Evolutionary conservation across 1,140 invertebrate species (phyloP), one percentile per base, ranked within the genome.

Genomic region (Formica exsecta): DNA sequence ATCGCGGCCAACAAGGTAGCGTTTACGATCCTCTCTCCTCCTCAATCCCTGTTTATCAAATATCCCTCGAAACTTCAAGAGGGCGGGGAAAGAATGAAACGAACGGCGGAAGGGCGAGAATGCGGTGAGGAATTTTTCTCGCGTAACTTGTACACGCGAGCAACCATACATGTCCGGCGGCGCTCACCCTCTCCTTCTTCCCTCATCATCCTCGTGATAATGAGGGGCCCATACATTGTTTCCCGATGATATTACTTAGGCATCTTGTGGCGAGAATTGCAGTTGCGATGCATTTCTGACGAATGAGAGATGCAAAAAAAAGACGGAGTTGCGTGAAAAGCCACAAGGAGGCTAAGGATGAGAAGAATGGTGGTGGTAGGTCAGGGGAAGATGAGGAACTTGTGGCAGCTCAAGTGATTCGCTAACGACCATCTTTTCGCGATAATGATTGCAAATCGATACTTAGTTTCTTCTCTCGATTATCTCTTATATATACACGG

Each of bases 121-220:
- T n/a, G 25, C 38, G n/a, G 22, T 1, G 48, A 71, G 64, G 44
- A 59, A 61, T 80, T 6, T 68, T 48, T 62, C 48, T 48, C 76
- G 76, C 70, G 48, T 64, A 41, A 38, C 13, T 51, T n/a, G 76
- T 44, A 54, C 81, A 85, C 81, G 81, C 81, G 71, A 84, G 19
- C 16, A 57, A 32, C 22, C 54, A 13, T 74, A 13, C 71, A 59
- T n/a, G 41, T 16, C 81, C 32, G 68, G 36, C 68, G 59, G 70
- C n/a, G 9, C 29, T 66, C 41, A 11, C 7, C 11, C 54, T 41
- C 25, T 22, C 66, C 9, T 11, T 70, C 66, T 19, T 51, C 48
- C 1, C 7, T 4, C 0, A 3, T 38, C 48, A 57, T 7, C 19
- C 54, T n/a, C 44, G 64, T 44, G 16, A 32, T 59, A 88, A 76